phyloP scores from a whole-genome alignment of 30 jellyfish, hydroid and myxozoan species.

The Aurelia aurita region DNA sequence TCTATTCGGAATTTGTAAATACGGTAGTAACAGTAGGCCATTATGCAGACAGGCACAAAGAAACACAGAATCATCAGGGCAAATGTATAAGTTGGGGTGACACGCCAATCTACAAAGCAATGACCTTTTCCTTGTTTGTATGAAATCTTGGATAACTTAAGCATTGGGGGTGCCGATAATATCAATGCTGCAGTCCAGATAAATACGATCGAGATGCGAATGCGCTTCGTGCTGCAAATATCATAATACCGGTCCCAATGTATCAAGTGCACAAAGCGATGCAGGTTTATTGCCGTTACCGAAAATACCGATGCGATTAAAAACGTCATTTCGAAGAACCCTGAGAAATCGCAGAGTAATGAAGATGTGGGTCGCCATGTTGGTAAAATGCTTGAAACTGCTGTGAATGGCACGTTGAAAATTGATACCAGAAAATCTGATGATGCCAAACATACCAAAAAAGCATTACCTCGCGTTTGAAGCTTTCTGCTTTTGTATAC shows the following conservation, averaged over 20 bases:
- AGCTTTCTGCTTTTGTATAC: slow-evolving; percentile 28
- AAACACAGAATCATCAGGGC: slow-evolving; percentile 39
- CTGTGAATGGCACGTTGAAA: slow-evolving; percentile 49
- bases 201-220: neutral
- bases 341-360: slow-evolving; percentile 14
- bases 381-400: slow-evolving; percentile 14
- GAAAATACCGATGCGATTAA: slow-evolving; percentile 59
- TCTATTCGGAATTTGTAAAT: slow-evolving; percentile 9
- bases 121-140: slow-evolving; percentile 43
- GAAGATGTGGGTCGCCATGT: slow-evolving; percentile 9
- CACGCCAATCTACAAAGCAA: slow-evolving; percentile 62
- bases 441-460: slow-evolving; percentile 24
- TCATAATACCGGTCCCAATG: slow-evolving; percentile 51
- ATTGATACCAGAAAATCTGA: slow-evolving; percentile 52
- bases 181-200: slow-evolving; percentile 32
- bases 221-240: neutral
- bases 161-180: slow-evolving; percentile 31
- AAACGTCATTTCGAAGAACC: slow-evolving; percentile 46
- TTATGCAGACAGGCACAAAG: slow-evolving; percentile 20
- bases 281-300: slow-evolving; percentile 52
- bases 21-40: slow-evolving; percentile 20
- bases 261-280: slow-evolving; percentile 35
- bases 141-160: slow-evolving; percentile 27
- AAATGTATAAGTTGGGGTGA: slow-evolving; percentile 28
- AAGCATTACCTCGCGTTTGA: slow-evolving; percentile 42